phyloP scores from a whole-genome alignment of 2,888 invertebrate species.

The Aproaerema taeniolella region DNA sequence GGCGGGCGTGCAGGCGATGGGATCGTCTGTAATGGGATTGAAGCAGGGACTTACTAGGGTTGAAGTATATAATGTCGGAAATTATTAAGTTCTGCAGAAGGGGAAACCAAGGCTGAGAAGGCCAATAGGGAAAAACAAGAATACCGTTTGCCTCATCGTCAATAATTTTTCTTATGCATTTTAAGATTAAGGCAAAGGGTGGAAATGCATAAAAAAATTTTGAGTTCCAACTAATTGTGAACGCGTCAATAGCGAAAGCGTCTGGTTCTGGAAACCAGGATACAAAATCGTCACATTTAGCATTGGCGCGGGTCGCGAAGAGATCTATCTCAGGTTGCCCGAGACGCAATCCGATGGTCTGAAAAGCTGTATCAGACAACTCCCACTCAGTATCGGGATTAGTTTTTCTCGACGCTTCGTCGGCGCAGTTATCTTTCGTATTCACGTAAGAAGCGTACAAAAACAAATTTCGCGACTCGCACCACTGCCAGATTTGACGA shows the following conservation, averaged over 20 bases:
- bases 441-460: constrained; percentile 10
- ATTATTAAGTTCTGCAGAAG: not conserved
- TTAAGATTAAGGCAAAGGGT: constrained; percentile 11
- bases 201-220: constrained; percentile 16
- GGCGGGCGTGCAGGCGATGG: not conserved
- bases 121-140: constrained; percentile 15
- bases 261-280: constrained; percentile 9
- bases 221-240: constrained; percentile 10
- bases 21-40: not conserved
- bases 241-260: constrained; percentile 11
- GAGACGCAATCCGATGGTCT: not conserved
- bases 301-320: constrained; percentile 10
- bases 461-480: constrained; percentile 7
- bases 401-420: constrained; percentile 7
- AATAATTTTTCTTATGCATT: constrained; percentile 13
- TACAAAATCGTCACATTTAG: constrained; percentile 7
- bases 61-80: not conserved
- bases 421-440: constrained; percentile 12
- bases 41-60: not conserved
- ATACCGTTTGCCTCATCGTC: constrained; percentile 15
- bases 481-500: constrained; percentile 10
- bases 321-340: constrained; percentile 9
- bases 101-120: constrained; percentile 12
- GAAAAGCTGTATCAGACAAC: not conserved
- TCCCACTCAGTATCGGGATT: constrained; percentile 10